Evolutionary conservation across 2,888 invertebrate species (phyloP), one percentile per base, ranked within the genome.

Genomic region (Harpalus rufipes): DNA sequence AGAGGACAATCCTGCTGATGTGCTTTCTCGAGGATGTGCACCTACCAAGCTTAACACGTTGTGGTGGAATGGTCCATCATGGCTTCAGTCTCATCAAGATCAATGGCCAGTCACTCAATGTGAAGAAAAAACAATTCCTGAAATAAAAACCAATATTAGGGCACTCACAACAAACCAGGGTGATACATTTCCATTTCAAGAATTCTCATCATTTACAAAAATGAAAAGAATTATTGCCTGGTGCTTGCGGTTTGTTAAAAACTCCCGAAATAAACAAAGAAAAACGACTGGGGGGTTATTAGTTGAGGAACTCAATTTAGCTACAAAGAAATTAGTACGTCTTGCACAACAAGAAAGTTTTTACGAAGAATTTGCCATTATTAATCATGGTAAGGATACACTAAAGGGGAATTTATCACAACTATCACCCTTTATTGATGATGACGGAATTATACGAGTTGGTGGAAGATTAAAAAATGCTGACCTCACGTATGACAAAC

Each of bases 391-490:
- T 56, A 21, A 18, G 18, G 10, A 18, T 25, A 78, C 7, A 51
- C 10, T 7, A 78, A 78, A 78, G 1, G 10, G 21, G 7, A 16
- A 44, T 8, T 16, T 78, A 56, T 10, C 18, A 21, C 25, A 18
- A 10, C 58, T 58, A 58, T 21, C 14, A 12, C 78, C 78, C 6
- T 78, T 78, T 78, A 10, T 78, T 25, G 78, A 78, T 16, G 7
- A 44, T 12, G 10, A 78, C 32, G 25, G 51, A 39, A 10, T 78
- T 16, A 16, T 78, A 14, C 56, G 78, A 7, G 78, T 78, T 14
- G 58, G 78, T 16, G 78, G 78, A 6, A 14, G 58, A 16, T 12
- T 78, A n/a, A 7, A 18, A 21, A 18, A 16, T 10, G 51, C 78
- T 3, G 21, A 56, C 7, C 58, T 21, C 58, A 10, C 25, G 8